Evolutionary conservation across 2,888 invertebrate species (phyloP).

Genomic region (Ernsta delagoae): DNA sequence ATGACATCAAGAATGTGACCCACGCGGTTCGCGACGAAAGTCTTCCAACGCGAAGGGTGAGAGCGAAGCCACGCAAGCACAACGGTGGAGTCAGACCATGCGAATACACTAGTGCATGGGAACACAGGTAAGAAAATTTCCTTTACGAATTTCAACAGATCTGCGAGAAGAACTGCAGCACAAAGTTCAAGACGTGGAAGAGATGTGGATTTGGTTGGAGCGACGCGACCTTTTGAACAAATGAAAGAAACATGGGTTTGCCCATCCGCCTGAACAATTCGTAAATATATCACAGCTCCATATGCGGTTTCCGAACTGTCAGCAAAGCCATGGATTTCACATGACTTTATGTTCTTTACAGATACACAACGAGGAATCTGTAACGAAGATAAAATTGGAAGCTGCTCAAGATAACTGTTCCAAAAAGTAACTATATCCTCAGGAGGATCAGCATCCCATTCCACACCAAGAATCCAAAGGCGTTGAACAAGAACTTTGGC

Average conservation of each 20-base stretch:
- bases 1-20: slow-evolving; percentile 3
- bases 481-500: background rate
- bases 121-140: background rate
- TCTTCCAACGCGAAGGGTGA: slow-evolving; percentile 1
- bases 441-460: background rate
- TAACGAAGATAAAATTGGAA: background rate
- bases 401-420: background rate
- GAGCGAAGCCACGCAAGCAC: background rate
- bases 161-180: background rate
- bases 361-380: background rate
- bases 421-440: background rate
- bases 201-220: background rate
- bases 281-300: background rate
- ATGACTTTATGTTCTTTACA: background rate
- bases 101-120: background rate
- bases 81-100: background rate
- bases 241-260: background rate
- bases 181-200: background rate
- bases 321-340: slow-evolving; percentile 1
- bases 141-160: background rate
- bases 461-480: background rate
- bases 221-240: background rate
- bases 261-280: background rate
- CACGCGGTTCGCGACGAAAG: background rate
- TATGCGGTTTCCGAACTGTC: slow-evolving; percentile 6